Evolutionary conservation across 2,797 vertebrate genomes (phyloP).

Genomic region (Sebastes goodei): DNA sequence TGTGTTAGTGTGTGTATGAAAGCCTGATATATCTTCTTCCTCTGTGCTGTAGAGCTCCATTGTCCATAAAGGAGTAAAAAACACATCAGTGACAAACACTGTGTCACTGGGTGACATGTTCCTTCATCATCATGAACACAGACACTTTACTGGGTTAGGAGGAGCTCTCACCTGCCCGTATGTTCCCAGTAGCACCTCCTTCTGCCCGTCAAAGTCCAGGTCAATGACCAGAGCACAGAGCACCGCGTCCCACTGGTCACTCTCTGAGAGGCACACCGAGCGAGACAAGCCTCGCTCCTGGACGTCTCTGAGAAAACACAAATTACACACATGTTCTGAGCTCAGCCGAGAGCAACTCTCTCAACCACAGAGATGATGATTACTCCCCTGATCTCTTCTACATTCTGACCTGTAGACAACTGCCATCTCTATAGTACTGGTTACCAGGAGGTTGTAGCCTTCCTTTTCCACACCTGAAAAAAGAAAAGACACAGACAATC

Average conservation of each 20-base stretch:
- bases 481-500: conserved; percentile 24
- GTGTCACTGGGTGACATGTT: background rate
- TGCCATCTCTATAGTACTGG: conserved; percentile 88
- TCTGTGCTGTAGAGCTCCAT: no score
- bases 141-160: background rate
- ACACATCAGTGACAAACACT: background rate
- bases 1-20: no score
- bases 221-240: conserved; percentile 90
- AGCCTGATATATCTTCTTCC: no score
- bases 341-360: background rate
- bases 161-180: conserved; percentile 87
- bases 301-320: conserved; percentile 82
- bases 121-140: background rate
- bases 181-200: conserved; percentile 90
- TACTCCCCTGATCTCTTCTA: background rate
- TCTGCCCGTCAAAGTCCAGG: conserved; percentile 88
- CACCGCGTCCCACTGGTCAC: conserved; percentile 90
- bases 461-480: conserved; percentile 45
- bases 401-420: conserved; percentile 88
- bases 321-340: background rate
- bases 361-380: background rate
- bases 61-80: fast-evolving
- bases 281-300: conserved; percentile 80
- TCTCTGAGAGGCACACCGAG: conserved; percentile 82
- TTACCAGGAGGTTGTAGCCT: conserved; percentile 87